Base-by-base conservation (phyloP, 1,140 invertebrate genomes). In the Plodia interpunctella region DNA sequence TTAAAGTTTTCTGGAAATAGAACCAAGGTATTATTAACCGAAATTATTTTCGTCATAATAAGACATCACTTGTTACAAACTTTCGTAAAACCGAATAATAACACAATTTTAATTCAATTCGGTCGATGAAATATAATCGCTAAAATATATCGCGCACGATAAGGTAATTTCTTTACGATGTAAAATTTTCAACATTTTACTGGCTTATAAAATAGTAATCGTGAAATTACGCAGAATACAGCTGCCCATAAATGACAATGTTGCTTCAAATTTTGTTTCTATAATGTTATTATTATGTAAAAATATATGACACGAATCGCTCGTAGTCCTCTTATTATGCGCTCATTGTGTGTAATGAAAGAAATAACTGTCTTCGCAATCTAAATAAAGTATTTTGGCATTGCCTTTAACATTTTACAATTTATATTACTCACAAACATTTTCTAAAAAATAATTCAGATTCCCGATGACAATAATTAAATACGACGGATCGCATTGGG, bases 121-220 rank as follows among this genome's bases (percentile, higher is more conserved):
- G 15, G 38, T 44, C 38, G 1, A 44, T 44, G 15, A n/a, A 44
- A 1, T 15, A 15, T 35, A 35, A 35, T 35, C 32, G 32, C 10
- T 35, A 35, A 5, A 35, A 35, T 35, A 5, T 44, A 15, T 44
- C 38, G 38, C 1, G 38, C 38, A n/a, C n/a, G 38, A 15, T 44
- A 44, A 15, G 13, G 9, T 44, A 15, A 44, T 44, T 15, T 17
- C n/a, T 44, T 44, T 44, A 44, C 21, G n/a, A 25, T 11, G 17
- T 53, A 25, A 25, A 53, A 21, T 53, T 53, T 53, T 53, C 51
- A 53, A 21, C 13, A 25, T 21, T n/a, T 53, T 53, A 53, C n/a
- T 6, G 25, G 19, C 20, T 53, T n/a, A 11, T 53, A 53, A 25
- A 25, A 5, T 21, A 25, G 51, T 53, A 25, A 53, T 53, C 21